Evolutionary conservation across 1,140 invertebrate species (phyloP), one percentile per base, ranked within the genome.

Genomic region (Conus betulinus): DNA sequence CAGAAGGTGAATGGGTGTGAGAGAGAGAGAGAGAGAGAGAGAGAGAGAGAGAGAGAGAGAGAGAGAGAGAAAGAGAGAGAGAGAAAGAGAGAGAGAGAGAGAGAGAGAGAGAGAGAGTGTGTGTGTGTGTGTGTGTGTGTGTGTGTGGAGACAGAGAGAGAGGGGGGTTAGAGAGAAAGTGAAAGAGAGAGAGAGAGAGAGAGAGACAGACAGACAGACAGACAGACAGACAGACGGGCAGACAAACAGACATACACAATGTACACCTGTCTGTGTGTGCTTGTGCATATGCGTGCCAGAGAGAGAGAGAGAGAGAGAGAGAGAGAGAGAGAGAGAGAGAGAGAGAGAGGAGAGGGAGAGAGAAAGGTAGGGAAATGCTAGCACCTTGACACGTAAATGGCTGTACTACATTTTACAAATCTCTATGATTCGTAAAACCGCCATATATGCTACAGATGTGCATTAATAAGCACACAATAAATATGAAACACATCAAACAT

Each of bases 41-140:
- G 76, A 63, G 60, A 63, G 60, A 63, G 60, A 63, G 60, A 63
- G 60, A 63, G 60, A 63, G 60, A 63, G 60, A 63, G 60, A 63
- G 60, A 63, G 83, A 55, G 53, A 84, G 83, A 84, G 39, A 84
- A 53, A 60, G 83, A 60, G 83, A 60, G 83, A 60, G 83, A 57
- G 83, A 60, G 83, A 84, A 53, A 84, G n/a, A 84, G 83, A 55
- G 53, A 84, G 83, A 84, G 39, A 84, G 83, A 60, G 83, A 60
- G 83, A 60, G 83, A 60, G 83, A 57, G 83, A 60, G 83, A 84
- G 83, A 84, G n/a, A 84, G 51, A 84, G 83, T 60, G 83, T 60
- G 51, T 57, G 83, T 57, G 83, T 57, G 11, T 57, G 83, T 57
- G 10, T 57, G 11, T 23, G 83, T 57, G 55, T 57, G 53, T 57